These are phyloP conservation scores for Adela reaumurella DNA, from an alignment of 2,888 invertebrate genomes.

Conservation along the genomic window DNA sequence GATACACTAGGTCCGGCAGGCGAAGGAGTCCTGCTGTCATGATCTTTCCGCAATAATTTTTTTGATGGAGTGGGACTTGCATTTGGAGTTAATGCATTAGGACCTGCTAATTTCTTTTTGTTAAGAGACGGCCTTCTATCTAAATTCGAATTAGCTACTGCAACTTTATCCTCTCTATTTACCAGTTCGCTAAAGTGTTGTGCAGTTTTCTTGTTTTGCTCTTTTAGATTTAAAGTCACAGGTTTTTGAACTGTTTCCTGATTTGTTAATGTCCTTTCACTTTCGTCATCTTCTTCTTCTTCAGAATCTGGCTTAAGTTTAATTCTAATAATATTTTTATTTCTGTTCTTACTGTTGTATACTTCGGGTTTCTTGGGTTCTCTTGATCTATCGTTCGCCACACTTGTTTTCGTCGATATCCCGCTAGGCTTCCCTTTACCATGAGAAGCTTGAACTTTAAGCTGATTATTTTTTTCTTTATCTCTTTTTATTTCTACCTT, in stretches of 20 bases:
- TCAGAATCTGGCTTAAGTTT: constrained; percentile 72
- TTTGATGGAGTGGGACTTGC: constrained; percentile 43
- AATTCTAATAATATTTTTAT: constrained; percentile 55
- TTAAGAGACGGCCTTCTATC: background rate
- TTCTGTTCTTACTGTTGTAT: constrained; percentile 26
- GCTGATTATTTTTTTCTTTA: background rate
- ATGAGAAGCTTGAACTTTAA: background rate
- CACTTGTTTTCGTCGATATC: background rate
- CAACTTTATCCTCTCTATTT: constrained; percentile 15
- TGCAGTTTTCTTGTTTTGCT: constrained; percentile 24
- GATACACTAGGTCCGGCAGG: constrained; percentile 64
- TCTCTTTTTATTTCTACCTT: background rate
- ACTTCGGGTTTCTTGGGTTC: constrained; percentile 21
- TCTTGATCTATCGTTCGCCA: background rate
- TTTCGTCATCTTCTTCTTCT: constrained; percentile 59
- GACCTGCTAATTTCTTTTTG: constrained; percentile 11
- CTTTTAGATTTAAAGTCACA: constrained; percentile 20
- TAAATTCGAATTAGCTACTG: background rate
- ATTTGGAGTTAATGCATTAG: constrained; percentile 19
- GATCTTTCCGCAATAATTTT: constrained; percentile 20
- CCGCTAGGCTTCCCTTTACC: background rate
- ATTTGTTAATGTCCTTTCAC: constrained; percentile 10
- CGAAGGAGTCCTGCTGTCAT: constrained; percentile 59
- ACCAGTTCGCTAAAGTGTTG: constrained; percentile 36
- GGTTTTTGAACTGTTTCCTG: constrained; percentile 20